Percentiles rank a stretch among this genome's conserved stretches.
Conservation (phyloP, 2,113 vertebrate genomes). For the Cheirogaleus medius region DNA sequence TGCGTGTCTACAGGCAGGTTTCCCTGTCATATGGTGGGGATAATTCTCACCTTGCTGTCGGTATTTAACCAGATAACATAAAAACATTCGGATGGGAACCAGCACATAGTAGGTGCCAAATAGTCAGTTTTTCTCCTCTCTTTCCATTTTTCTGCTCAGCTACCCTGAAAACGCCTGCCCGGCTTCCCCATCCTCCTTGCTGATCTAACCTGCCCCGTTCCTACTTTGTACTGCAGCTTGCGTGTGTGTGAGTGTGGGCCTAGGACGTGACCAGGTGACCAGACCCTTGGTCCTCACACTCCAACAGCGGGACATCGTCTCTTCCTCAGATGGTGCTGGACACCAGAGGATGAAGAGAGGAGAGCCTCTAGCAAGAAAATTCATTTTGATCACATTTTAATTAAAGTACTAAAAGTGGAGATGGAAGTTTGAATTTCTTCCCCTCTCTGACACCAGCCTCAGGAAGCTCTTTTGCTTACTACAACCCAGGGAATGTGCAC, state of each 20-base stretch:
- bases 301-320: not conserved
- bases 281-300: accelerated
- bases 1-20: not conserved
- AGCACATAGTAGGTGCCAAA: not conserved
- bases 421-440: not conserved
- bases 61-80: not conserved
- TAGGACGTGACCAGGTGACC: not conserved
- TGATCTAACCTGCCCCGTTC: not conserved
- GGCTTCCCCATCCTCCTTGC: not conserved
- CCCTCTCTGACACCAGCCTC: not conserved
- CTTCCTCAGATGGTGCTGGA: not conserved
- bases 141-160: not conserved
- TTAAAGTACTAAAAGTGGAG: not conserved
- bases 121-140: too few relatives aligned
- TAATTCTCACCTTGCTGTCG: not conserved
- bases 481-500: not conserved
- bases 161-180: not conserved
- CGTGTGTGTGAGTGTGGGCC: not conserved
- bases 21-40: not conserved
- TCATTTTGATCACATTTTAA: not conserved
- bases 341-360: not conserved
- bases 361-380: not conserved
- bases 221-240: not conserved
- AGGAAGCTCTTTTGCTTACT: not conserved
- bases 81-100: not conserved